Percentiles rank a stretch among this genome's conserved stretches.
phyloP scores from a whole-genome alignment of 2,888 invertebrate species.

The Eupithecia tripunctaria region DNA sequence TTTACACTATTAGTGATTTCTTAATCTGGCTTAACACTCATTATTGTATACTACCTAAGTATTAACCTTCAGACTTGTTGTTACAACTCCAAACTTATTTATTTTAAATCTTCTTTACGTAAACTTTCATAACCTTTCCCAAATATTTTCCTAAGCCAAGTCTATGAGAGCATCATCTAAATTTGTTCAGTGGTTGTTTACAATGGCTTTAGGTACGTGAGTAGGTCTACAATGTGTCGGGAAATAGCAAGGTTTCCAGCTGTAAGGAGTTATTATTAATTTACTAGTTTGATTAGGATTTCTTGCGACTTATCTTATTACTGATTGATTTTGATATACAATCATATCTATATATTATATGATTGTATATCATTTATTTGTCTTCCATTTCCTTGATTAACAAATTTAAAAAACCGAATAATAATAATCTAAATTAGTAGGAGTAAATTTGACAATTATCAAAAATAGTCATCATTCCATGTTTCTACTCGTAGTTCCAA shows the following conservation, averaged over 20 bases:
- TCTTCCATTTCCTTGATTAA: neutral
- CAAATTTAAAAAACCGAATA: neutral
- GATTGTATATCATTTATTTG: no score
- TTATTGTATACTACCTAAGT: no score
- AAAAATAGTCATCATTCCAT: neutral
- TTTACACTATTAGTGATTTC: no score
- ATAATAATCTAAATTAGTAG: neutral
- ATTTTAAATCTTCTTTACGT: conserved; percentile 4
- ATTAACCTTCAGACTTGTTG: neutral
- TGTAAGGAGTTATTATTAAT: neutral
- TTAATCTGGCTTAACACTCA: neutral
- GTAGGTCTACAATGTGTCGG: conserved; percentile 2
- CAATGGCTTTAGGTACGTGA: conserved; percentile 17
- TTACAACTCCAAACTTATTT: neutral
- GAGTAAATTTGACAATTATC: neutral
- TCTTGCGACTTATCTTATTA: neutral
- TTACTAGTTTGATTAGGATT: neutral
- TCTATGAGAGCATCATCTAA: conserved; percentile 34
- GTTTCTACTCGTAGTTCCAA: neutral
- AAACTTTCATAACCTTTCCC: conserved; percentile 15
- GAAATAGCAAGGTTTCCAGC: neutral
- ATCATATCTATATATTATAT: no score
- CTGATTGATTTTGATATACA: neutral
- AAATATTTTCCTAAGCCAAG: conserved; percentile 21
- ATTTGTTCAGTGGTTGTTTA: conserved; percentile 28